Conservation (phyloP, 1,140 invertebrate genomes). For the Spodoptera litura region DNA sequence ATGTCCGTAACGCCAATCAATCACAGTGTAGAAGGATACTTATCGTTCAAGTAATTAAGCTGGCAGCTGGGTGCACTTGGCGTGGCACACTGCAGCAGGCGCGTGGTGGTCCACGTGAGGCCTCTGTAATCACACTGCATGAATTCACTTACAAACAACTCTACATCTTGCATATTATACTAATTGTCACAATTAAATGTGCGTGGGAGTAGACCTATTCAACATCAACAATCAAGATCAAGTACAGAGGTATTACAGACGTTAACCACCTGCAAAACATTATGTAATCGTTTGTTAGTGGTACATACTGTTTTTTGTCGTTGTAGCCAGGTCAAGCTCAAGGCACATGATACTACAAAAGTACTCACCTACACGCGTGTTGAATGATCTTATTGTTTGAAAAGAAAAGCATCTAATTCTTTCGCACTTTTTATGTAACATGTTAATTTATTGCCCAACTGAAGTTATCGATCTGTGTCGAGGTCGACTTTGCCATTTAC, state of each 20-base stretch:
- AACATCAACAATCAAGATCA: conserved; percentile 42
- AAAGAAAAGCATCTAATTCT: conserved; percentile 13
- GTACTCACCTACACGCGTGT: conserved; percentile 10
- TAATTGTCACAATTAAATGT: conserved; percentile 30
- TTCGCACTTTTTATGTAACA: conserved; percentile 14
- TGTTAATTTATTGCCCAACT: conserved; percentile 32
- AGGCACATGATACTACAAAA: conserved; percentile 54
- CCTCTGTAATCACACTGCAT: conserved; percentile 16
- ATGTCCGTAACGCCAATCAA: conserved; percentile 27
- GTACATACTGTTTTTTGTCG: conserved; percentile 53
- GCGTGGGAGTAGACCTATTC: conserved; percentile 48
- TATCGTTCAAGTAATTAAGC: conserved; percentile 51
- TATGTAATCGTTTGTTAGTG: conserved; percentile 51
- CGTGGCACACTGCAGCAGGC: conserved; percentile 32
- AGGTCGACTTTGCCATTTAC: conserved; percentile 12
- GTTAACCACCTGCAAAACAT: conserved; percentile 48
- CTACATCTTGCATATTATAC: conserved; percentile 9
- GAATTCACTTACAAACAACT: conserved; percentile 6
- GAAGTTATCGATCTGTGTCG: conserved; percentile 27
- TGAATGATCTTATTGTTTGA: neutral
- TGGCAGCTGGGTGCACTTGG: conserved; percentile 52
- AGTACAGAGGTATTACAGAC: conserved; percentile 37
- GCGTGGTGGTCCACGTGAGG: conserved; percentile 50
- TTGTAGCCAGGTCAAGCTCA: conserved; percentile 71
- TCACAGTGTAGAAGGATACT: conserved; percentile 38